Evolutionary conservation across 2,888 invertebrate species (phyloP).

Genomic region (Aproaerema taeniolella): DNA sequence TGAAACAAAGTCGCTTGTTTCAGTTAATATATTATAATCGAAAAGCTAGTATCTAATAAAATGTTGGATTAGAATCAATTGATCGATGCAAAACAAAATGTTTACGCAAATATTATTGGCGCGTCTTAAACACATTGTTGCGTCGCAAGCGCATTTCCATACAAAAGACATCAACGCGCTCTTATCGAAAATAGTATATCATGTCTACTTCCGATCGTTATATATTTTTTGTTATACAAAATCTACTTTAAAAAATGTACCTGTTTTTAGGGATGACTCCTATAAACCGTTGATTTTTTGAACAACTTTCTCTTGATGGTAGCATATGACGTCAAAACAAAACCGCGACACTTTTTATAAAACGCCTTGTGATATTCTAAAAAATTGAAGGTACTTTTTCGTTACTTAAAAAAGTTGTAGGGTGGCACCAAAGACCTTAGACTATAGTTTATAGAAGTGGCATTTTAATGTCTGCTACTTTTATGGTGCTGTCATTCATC

Average conservation of each 20-base stretch:
- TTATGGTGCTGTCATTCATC: no score
- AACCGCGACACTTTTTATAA: conserved; percentile 52
- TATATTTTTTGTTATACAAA: no score
- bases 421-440: conserved; percentile 30
- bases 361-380: conserved; percentile 53
- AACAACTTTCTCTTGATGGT: conserved; percentile 37
- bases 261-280: background rate
- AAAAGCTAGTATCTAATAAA: no score
- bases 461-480: no score
- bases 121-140: no score
- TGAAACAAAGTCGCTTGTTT: no score
- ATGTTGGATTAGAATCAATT: no score
- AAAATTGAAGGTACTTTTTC: conserved; percentile 45
- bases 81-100: no score
- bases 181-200: background rate
- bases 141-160: no score
- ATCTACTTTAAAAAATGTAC: background rate
- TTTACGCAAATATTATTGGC: no score
- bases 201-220: background rate
- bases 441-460: no score
- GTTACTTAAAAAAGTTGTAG: conserved; percentile 45
- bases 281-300: conserved; percentile 10
- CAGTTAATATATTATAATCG: no score
- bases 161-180: conserved; percentile 64
- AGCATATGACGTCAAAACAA: conserved; percentile 46